Conservation (phyloP, 2,888 invertebrate species). For the Neoaliturus tenellus region DNA sequence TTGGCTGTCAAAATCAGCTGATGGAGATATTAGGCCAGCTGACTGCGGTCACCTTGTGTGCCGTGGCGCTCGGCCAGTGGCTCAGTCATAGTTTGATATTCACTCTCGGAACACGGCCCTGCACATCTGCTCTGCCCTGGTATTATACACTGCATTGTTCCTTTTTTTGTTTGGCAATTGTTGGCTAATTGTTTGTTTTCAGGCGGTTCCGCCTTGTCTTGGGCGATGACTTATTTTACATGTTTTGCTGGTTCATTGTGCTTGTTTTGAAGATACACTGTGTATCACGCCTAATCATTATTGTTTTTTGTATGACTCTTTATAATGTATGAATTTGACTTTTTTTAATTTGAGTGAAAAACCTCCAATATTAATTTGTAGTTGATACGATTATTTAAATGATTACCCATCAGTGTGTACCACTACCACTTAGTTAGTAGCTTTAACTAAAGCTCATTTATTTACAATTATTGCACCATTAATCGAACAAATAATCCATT, state of each 20-base stretch:
- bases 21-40: not conserved
- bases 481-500: too few species aligned
- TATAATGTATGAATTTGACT: too few species aligned
- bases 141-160: conserved; percentile 9
- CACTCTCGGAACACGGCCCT: not conserved
- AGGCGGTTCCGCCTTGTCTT: not conserved
- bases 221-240: not conserved
- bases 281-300: too few species aligned
- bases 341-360: too few species aligned
- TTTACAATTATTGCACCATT: too few species aligned
- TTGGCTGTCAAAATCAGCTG: conserved; percentile 25
- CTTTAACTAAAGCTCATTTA: too few species aligned
- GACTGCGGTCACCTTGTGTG: conserved; percentile 23
- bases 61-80: conserved; percentile 11
- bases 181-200: not conserved
- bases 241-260: not conserved
- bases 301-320: too few species aligned
- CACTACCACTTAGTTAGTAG: too few species aligned
- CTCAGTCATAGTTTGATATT: conserved; percentile 32
- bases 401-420: too few species aligned
- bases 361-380: too few species aligned
- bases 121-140: not conserved
- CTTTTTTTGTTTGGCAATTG: conserved; percentile 13
- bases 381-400: too few species aligned
- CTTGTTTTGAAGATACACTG: too few species aligned